phyloP scores from a whole-genome alignment of 2,888 invertebrate species.

The Melipona bicolor region DNA sequence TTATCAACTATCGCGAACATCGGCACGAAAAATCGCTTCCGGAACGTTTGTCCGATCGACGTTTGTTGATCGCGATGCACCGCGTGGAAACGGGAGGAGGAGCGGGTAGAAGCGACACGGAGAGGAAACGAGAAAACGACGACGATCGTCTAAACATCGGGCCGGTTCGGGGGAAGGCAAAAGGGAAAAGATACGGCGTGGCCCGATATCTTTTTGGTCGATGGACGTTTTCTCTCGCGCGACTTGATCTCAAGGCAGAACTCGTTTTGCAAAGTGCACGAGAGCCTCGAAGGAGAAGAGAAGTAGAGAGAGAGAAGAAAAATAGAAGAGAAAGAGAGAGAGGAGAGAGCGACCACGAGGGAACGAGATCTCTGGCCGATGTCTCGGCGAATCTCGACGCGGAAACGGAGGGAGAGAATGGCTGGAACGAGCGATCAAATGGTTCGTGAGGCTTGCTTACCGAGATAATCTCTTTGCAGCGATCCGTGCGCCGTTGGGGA shows the following conservation, averaged over 20 bases:
- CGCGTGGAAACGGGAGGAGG: background rate
- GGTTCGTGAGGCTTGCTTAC: conserved; percentile 71
- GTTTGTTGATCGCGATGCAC: background rate
- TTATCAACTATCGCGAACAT: background rate
- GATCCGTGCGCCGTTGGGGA: conserved; percentile 62
- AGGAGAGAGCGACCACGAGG: background rate
- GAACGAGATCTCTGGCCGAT: conserved; percentile 50
- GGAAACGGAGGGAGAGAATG: conserved; percentile 46
- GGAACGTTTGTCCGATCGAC: background rate
- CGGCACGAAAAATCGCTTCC: background rate
- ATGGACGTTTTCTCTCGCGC: conserved; percentile 46
- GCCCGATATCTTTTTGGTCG: conserved; percentile 59
- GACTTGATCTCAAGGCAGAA: conserved; percentile 56
- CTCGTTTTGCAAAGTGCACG: conserved; percentile 70
- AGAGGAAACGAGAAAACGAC: background rate
- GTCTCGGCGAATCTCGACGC: conserved; percentile 47
- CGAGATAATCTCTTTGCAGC: conserved; percentile 73
- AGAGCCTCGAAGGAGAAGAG: background rate
- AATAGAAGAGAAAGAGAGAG: background rate
- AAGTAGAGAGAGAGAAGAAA: background rate
- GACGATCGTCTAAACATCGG: conserved; percentile 34
- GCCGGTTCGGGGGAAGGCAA: background rate
- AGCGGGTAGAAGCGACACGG: background rate
- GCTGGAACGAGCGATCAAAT: conserved; percentile 71
- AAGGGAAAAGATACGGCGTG: conserved; percentile 21